A percentile compares a stretch with the other conserved stretches of the same genome.
Evolutionary conservation across 2,888 invertebrate species (phyloP).

Genomic region (Megalurothrips usitatus): DNA sequence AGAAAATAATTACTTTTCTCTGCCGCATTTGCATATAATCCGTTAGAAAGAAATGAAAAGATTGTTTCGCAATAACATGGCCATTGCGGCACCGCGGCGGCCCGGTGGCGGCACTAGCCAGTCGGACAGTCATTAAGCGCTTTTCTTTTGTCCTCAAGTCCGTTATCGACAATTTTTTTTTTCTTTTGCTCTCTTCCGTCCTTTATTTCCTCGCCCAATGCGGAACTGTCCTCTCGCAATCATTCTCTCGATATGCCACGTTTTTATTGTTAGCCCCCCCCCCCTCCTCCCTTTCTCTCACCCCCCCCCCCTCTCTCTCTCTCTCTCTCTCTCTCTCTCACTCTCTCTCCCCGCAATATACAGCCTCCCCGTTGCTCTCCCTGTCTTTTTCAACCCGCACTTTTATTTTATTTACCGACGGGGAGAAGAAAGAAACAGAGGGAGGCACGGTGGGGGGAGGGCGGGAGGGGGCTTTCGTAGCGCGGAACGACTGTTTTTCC

Average conservation of each 20-base stretch:
- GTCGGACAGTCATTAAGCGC: not conserved
- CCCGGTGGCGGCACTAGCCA: too few relatives aligned
- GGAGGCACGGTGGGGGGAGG: not conserved
- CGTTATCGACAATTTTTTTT: conserved; percentile 12
- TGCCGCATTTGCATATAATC: too few relatives aligned
- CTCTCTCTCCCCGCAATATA: not conserved
- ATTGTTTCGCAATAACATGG: too few relatives aligned
- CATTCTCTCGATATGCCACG: conserved; percentile 26
- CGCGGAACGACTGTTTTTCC: not conserved
- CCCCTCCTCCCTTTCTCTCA: not conserved
- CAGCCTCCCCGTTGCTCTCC: not conserved
- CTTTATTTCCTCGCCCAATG: too few relatives aligned
- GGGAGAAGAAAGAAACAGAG: not conserved
- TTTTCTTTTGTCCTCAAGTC: conserved; percentile 9
- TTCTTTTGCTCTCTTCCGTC: not conserved
- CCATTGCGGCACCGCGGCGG: too few relatives aligned
- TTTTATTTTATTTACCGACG: not conserved
- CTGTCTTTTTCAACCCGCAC: not conserved
- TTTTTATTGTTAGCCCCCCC: conserved; percentile 11
- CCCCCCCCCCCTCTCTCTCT: not conserved
- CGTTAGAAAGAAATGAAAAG: too few relatives aligned
- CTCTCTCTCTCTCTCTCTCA: not conserved
- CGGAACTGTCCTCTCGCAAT: conserved; percentile 6
- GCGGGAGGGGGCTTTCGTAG: too few relatives aligned
- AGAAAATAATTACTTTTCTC: too few relatives aligned